A percentile compares a stretch with the other conserved stretches of the same genome.
Evolutionary conservation across 2,113 vertebrate genomes (phyloP).

Genomic region (Phaethornis superciliosus): DNA sequence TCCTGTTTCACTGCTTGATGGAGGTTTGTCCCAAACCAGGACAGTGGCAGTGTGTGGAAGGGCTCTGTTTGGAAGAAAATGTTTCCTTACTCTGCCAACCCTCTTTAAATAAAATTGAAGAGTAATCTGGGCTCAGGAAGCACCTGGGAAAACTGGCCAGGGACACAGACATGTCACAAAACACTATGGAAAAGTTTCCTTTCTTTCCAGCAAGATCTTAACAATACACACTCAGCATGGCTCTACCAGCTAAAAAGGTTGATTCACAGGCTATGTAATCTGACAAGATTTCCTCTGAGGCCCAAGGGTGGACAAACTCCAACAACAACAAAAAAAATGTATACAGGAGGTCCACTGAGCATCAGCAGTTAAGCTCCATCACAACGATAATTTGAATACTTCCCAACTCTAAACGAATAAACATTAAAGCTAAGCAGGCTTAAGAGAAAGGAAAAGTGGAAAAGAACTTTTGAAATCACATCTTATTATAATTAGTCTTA

Average conservation of each 20-base stretch:
- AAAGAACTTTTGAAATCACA: not conserved
- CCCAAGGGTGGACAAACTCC: accelerated
- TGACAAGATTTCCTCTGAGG: not conserved
- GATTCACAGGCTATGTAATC: not conserved
- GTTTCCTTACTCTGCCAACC: not conserved
- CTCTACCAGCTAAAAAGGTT: not conserved
- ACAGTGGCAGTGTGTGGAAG: not conserved
- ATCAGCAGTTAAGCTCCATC: not conserved
- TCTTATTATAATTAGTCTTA: not conserved
- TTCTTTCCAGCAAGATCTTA: not conserved
- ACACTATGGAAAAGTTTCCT: not conserved
- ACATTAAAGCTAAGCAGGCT: not conserved
- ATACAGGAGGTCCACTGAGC: not conserved
- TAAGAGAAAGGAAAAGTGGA: not conserved
- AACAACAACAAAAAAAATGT: not conserved
- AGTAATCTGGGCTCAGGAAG: not conserved
- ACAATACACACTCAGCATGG: not conserved
- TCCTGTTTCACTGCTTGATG: not conserved
- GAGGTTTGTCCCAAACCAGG: too few relatives aligned
- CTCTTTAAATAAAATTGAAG: not conserved
- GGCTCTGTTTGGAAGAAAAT: not conserved
- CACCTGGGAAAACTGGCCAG: not conserved
- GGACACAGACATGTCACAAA: not conserved
- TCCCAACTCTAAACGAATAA: not conserved
- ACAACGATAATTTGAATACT: not conserved